Conservation (phyloP, 2,113 vertebrate species). For the Catharus minimus region DNA sequence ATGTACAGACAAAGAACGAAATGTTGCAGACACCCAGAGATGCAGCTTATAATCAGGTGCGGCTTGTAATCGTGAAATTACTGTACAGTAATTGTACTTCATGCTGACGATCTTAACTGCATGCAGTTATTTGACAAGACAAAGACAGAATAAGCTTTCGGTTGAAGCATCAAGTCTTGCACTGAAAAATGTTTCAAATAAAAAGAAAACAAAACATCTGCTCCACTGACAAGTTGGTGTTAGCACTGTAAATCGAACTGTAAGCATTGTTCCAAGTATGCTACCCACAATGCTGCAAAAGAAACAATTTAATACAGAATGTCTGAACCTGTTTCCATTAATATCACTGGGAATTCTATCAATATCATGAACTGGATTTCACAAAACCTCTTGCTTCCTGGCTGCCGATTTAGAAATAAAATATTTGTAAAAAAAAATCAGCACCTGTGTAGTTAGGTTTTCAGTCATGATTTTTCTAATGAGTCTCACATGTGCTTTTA, state of each 20-base stretch:
- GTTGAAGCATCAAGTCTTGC: not conserved
- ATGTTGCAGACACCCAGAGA: too few relatives aligned
- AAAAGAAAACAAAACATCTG: conserved; percentile 17
- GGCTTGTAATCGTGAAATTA: too few relatives aligned
- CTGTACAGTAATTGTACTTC: not conserved
- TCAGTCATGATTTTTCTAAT: not conserved
- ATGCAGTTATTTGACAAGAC: not conserved
- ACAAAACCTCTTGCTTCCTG: not conserved
- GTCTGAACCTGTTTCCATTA: not conserved
- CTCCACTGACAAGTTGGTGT: not conserved
- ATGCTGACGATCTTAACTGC: not conserved
- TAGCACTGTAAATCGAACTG: not conserved
- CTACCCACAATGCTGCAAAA: not conserved
- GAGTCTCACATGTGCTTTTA: not conserved
- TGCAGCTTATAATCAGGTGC: too few relatives aligned
- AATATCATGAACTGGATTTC: not conserved
- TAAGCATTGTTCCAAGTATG: not conserved
- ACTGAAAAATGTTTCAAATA: not conserved
- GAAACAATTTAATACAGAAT: not conserved
- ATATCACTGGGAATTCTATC: not conserved
- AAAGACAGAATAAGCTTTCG: not conserved
- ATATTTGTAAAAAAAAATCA: not conserved
- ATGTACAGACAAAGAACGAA: too few relatives aligned
- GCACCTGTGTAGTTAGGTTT: not conserved
- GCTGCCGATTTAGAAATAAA: not conserved